Conservation (phyloP, 1,140 invertebrate genomes). For the Eubasilissa regina region DNA sequence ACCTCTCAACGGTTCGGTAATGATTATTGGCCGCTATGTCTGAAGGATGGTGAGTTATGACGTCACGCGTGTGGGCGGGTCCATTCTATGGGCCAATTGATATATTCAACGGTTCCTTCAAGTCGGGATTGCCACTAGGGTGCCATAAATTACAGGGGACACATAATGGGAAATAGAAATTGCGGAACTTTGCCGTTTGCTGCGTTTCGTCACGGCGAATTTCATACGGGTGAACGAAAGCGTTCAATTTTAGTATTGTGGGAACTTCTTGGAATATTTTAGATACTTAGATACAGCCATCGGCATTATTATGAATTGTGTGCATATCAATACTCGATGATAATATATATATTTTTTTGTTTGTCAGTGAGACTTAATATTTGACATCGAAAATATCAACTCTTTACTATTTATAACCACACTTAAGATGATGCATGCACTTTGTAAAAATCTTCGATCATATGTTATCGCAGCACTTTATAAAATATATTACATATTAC, state of each 20-base stretch:
- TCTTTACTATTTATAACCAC: too few species aligned
- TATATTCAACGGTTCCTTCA: constrained; percentile 41
- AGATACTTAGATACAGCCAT: too few species aligned
- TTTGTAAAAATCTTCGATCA: too few species aligned
- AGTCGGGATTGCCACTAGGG: constrained; percentile 37
- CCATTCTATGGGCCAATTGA: constrained; percentile 42
- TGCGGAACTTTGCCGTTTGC: constrained; percentile 15
- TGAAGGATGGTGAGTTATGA: constrained; percentile 43
- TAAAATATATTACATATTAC: too few species aligned
- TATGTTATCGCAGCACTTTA: too few species aligned
- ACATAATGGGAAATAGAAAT: constrained; percentile 47
- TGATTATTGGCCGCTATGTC: not conserved
- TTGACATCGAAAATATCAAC: too few species aligned
- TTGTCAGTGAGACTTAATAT: too few species aligned
- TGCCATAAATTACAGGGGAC: constrained; percentile 46
- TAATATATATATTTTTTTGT: too few species aligned
- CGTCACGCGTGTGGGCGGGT: constrained; percentile 50
- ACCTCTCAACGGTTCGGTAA: not conserved
- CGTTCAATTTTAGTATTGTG: not conserved
- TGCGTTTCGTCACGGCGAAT: constrained; percentile 42
- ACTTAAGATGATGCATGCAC: too few species aligned
- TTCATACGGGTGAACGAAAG: not conserved
- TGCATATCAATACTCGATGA: too few species aligned
- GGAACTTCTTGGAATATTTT: constrained; percentile 3
- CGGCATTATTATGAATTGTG: too few species aligned